Base-by-base conservation (phyloP, 2,797 vertebrate species). In the Merluccius polli region DNA sequence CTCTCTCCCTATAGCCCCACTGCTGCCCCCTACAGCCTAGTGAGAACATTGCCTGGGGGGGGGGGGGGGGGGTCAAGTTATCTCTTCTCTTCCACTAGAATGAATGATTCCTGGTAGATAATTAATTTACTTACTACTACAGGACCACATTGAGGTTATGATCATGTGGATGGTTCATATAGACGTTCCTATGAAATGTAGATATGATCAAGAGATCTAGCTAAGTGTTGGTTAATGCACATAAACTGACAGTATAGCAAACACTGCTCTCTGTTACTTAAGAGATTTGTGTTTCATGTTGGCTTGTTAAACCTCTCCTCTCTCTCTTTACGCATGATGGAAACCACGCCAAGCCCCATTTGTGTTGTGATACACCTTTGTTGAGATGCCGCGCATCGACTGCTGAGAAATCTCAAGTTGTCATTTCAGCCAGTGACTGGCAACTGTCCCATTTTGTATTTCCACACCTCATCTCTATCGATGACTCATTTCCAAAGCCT, bases 401-500 rank as follows among this genome's bases (percentile, higher is more conserved):
- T 83, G 87, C 80, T 86, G 73, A 86, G 81, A 90, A 85, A 73
- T 85, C 83, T 85, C 82, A 88, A 84, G 84, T 87, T 92, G 90
- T 92, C 85, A 89, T 90, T 86, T 89, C 87, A 87, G 89, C 87
- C 85, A 91, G 87, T 90, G 89, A 86, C 89, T 87, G 36, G 87
- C 84, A 87, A 84, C 88, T 81, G 88, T 83, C 85, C 85, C 85
- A 87, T 89, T 91, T 87, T 84, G 88, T 89, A 86, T 90, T 89
- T 90, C 87, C 81, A 83, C 89, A 83, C 88, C 83, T 88, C 84
- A 83, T 87, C 86, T 87, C 86, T 81, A 84, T 84, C 88, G 91
- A 94, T 94, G 93, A 94, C 91, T 94, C 93, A 93, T 93, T 91
- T 89, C 85, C 87, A 87, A 88, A 79, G 90, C 83, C 92, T 93